Conservation (phyloP, 1,140 invertebrate genomes). For the Oscheius sp. region DNA sequence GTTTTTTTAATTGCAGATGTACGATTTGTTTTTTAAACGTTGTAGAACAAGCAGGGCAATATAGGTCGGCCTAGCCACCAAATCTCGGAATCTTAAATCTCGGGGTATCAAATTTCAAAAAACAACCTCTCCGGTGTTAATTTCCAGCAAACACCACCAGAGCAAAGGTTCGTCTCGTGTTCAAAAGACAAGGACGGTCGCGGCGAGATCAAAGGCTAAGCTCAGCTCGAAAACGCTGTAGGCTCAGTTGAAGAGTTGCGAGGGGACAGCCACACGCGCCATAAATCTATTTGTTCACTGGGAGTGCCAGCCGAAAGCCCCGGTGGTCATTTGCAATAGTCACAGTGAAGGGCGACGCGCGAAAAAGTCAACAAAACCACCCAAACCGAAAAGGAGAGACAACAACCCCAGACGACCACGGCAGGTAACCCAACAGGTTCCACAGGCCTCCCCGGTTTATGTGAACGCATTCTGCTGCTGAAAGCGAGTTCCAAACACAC, state of each 20-base stretch:
- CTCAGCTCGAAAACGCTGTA: not conserved
- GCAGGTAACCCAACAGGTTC: constrained; percentile 1
- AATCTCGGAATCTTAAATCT: too few species aligned
- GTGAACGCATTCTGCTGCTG: not conserved
- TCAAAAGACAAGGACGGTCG: too few species aligned
- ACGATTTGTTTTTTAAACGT: too few species aligned
- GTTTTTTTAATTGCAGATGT: too few species aligned
- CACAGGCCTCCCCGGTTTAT: not conserved
- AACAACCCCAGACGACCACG: not conserved
- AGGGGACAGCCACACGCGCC: constrained; percentile 7
- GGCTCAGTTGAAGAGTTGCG: not conserved
- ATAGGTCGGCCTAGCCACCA: too few species aligned
- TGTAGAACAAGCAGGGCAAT: too few species aligned
- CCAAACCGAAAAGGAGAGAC: not conserved
- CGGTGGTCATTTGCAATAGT: constrained; percentile 8
- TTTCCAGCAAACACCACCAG: too few species aligned
- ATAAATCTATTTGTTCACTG: constrained; percentile 11
- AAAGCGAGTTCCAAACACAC: not conserved
- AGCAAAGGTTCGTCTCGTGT: too few species aligned
- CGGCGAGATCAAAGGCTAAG: too few species aligned
- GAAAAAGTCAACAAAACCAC: not conserved
- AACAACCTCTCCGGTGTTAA: too few species aligned
- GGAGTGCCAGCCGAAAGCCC: not conserved
- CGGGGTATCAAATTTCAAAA: too few species aligned
- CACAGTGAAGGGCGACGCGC: not conserved